These are phyloP conservation scores for Ptilodon capucinus DNA, from an alignment of 2,888 invertebrate genomes.

Conservation along the genomic window DNA sequence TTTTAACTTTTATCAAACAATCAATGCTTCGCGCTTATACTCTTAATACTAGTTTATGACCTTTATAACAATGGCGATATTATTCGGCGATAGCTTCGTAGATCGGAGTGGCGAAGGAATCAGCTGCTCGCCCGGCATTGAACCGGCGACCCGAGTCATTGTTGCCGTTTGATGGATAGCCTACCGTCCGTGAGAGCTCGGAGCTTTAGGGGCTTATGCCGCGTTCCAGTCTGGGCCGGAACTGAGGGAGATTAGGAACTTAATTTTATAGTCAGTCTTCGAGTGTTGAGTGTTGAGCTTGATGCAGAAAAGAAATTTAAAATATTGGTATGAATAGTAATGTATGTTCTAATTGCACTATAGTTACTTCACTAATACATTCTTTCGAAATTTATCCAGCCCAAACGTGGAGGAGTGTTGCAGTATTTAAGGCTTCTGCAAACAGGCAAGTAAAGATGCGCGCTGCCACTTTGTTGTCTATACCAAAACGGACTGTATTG, in stretches of 20 bases:
- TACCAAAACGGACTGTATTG: too few relatives aligned
- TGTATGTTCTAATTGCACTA: too few relatives aligned
- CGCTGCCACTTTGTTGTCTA: too few relatives aligned
- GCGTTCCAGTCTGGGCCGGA: not conserved
- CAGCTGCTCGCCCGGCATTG: conserved; percentile 47
- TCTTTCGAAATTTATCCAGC: too few relatives aligned
- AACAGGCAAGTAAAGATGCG: too few relatives aligned
- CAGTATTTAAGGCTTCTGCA: too few relatives aligned
- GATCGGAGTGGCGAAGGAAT: conserved; percentile 27
- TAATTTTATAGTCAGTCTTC: not conserved
- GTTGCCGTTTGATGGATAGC: conserved; percentile 64
- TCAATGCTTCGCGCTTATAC: not conserved
- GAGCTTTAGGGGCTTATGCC: conserved; percentile 48
- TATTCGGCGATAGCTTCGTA: conserved; percentile 10
- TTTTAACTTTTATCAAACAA: not conserved
- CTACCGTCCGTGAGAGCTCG: conserved; percentile 54
- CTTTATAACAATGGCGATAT: conserved; percentile 17
- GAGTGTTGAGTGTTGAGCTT: not conserved
- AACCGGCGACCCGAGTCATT: conserved; percentile 43
- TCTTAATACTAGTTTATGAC: conserved; percentile 26
- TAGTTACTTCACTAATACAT: too few relatives aligned
- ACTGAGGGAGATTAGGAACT: not conserved
- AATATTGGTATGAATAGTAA: not conserved
- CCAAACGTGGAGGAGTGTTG: too few relatives aligned
- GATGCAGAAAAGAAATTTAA: not conserved